Evolutionary conservation across 2,797 vertebrate genomes (phyloP).

Genomic region (Thunnus albacares): DNA sequence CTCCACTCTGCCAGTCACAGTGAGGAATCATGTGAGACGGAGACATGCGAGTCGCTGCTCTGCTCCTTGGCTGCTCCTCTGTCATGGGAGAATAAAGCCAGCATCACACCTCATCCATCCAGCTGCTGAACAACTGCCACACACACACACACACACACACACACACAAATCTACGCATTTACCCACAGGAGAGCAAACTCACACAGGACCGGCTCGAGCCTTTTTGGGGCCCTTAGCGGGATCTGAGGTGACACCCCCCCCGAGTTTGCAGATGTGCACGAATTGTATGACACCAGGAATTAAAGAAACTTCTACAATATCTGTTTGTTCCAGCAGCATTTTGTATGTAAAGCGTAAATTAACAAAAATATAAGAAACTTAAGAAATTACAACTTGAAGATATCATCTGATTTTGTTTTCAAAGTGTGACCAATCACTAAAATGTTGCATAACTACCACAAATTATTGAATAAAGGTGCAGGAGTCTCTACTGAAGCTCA

Average conservation of each 20-base stretch:
- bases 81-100: constrained; percentile 67
- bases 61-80: constrained; percentile 52
- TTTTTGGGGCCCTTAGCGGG: not conserved
- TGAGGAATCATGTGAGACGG: constrained; percentile 62
- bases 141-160: constrained; percentile 44
- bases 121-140: constrained; percentile 39
- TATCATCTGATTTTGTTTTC: not conserved
- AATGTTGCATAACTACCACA: not conserved
- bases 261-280: too few relatives aligned
- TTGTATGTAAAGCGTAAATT: not conserved
- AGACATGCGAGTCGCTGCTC: constrained; percentile 37
- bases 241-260: not conserved
- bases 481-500: too few relatives aligned
- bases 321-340: not conserved
- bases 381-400: not conserved
- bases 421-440: too few relatives aligned
- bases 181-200: not conserved
- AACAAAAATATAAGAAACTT: not conserved
- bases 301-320: not conserved
- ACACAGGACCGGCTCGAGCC: not conserved
- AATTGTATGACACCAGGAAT: too few relatives aligned
- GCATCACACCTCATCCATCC: constrained; percentile 72
- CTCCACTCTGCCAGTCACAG: constrained; percentile 29
- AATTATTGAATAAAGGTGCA: too few relatives aligned
- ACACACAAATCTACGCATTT: constrained; percentile 11